Percentiles rank a stretch among this genome's conserved stretches.
These are phyloP conservation scores for Margarornis squamiger DNA, from an alignment of 2,797 vertebrate genomes.

Conservation along the genomic window DNA sequence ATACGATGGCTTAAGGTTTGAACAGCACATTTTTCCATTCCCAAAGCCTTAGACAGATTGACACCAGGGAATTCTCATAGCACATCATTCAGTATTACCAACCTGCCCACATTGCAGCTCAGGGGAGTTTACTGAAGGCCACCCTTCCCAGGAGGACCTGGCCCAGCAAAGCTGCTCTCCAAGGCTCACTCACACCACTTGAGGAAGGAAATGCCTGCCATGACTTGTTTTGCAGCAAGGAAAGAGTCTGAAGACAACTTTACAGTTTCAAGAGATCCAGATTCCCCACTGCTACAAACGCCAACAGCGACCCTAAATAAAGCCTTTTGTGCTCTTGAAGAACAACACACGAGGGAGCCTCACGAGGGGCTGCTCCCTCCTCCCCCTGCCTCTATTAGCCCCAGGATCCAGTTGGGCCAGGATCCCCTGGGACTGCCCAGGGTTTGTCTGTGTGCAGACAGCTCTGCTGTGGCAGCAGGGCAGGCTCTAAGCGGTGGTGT, in stretches of 20 bases:
- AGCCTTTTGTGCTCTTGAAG: neutral
- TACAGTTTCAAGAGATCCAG: neutral
- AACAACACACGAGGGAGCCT: neutral
- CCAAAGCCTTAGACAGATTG: neutral
- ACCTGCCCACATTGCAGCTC: neutral
- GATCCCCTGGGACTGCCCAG: constrained; percentile 59
- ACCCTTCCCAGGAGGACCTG: neutral
- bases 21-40: neutral
- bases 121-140: neutral
- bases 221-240: neutral
- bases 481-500: constrained; percentile 73
- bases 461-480: constrained; percentile 71
- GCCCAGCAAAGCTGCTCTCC: neutral
- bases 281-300: neutral
- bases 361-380: neutral
- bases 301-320: neutral
- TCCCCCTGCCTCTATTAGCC: neutral
- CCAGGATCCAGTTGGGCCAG: constrained; percentile 51
- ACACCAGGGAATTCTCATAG: neutral
- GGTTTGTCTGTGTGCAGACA: constrained; percentile 67
- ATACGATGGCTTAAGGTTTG: neutral
- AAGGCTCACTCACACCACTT: neutral
- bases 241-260: neutral
- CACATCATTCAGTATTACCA: neutral
- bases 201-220: neutral